Evolutionary conservation across 2,113 vertebrate species (phyloP), one percentile per base, ranked within the genome.

Genomic region (Bolborhynchus lineola): DNA sequence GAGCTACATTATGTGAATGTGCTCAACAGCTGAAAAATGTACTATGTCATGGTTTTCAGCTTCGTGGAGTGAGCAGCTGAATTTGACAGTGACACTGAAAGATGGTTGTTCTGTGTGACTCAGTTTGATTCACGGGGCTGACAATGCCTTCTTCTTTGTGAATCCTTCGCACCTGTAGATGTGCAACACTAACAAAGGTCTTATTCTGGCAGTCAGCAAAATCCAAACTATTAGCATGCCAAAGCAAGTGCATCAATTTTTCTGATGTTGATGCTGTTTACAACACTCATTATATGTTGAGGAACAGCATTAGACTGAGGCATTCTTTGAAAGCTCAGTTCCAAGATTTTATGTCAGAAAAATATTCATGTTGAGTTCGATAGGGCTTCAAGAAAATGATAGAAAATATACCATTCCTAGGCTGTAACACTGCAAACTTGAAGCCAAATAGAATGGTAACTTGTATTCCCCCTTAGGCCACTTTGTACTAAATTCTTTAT

Each of bases 101-200:
- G 88, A 95, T 84, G 94, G 88, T 94, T 95, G 53, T 70, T 74
- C 91, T 86, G 60, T 24, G 60, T 94, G 90, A 94, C 75, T 87
- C 63, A 23, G 78, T 93, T 92, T 52, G 57, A 96, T 76, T 92
- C 92, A 77, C 49, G 28, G 84, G 94, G 67, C 96, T 94, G 93
- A 97, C 96, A 97, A 95, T 74, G 93, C 59, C 70, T 82, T 87
- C 81, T 97, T 68, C 86, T 94, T 64, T 84, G 94, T 10, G 59
- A 77, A 68, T 69, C 83, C 89, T 86, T 91, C 4, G 13, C 97
- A 98, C 98, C 97, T 98, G 96, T 97, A 97, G 95, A 74, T 95
- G 92, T 82, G 89, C 77, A 95, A 76, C 68, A 29, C 53, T 74
- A 91, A 96, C 47, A 60, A 92, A 93, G 82, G 86, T 94, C 92